phyloP scores from a whole-genome alignment of 2,113 vertebrate genomes.

The Corvus hawaiiensis region DNA sequence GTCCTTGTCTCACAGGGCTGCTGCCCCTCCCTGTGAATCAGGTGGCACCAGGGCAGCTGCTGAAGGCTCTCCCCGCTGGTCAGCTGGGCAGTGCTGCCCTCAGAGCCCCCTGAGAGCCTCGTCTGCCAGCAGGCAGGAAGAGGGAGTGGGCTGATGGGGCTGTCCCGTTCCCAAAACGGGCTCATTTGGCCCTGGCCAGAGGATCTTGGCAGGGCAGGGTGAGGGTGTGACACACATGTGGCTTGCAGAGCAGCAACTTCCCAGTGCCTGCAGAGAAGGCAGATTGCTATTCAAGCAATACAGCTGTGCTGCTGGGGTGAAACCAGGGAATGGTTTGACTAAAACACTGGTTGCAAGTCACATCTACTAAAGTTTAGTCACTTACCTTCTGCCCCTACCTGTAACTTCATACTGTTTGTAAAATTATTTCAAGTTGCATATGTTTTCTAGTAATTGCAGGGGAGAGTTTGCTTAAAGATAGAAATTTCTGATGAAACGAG shows the following conservation, averaged over 20 bases:
- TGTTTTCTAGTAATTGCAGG: not conserved
- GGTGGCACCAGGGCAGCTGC: not conserved
- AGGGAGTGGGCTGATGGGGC: not conserved
- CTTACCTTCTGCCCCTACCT: not conserved
- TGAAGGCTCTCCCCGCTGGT: not conserved
- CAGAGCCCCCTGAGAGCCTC: not conserved
- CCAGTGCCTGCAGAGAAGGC: not conserved
- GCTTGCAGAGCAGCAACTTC: not conserved
- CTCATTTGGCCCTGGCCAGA: accelerated
- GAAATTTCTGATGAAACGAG: not conserved
- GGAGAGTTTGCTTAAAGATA: not conserved
- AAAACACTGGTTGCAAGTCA: not conserved
- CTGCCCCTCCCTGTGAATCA: accelerated
- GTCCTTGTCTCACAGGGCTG: accelerated
- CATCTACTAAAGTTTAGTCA: not conserved
- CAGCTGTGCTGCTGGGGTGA: not conserved
- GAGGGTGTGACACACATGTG: accelerated
- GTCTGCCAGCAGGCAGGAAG: not conserved
- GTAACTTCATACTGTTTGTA: not conserved
- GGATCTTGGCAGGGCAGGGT: accelerated
- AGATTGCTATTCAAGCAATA: not conserved
- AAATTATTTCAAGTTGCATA: not conserved
- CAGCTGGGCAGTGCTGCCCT: not conserved
- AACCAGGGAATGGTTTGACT: not conserved
- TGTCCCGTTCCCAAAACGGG: accelerated